Evolutionary conservation across 2,797 vertebrate genomes (phyloP).

Genomic region (Craterocephalus amniculus): DNA sequence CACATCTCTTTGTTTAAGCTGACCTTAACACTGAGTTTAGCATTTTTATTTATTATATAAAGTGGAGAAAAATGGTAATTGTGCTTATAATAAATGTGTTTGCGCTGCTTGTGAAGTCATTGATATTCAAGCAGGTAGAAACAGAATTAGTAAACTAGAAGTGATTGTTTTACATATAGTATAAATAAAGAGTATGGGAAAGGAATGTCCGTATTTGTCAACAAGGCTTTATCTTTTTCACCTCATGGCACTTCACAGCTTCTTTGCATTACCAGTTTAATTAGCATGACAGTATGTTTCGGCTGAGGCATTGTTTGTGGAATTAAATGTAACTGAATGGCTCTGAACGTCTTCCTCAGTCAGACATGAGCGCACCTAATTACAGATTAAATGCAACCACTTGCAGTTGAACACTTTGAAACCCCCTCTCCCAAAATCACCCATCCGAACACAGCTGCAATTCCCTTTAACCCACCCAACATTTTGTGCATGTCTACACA

Average conservation of each 20-base stretch:
- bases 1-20: slow-evolving; percentile 6
- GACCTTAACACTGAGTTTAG: slow-evolving; percentile 25
- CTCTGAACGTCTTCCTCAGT: slow-evolving; percentile 14
- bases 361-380: slow-evolving; percentile 1
- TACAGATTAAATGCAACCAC: slow-evolving; percentile 16
- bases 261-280: slow-evolving; percentile 8
- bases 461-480: slow-evolving; percentile 30
- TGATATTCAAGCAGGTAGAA: slow-evolving; percentile 9
- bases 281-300: background rate
- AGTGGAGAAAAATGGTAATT: background rate
- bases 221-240: background rate
- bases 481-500: slow-evolving; percentile 66
- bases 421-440: slow-evolving; percentile 13
- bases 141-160: background rate
- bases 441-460: slow-evolving; percentile 74
- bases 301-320: background rate
- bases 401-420: slow-evolving; percentile 16
- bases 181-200: background rate
- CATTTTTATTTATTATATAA: background rate
- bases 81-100: background rate
- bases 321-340: slow-evolving; percentile 13
- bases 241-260: background rate
- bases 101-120: background rate
- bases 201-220: slow-evolving; percentile 7
- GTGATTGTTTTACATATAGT: background rate